Percentiles rank a stretch among this genome's conserved stretches.
Evolutionary conservation across 2,797 vertebrate species (phyloP).

Genomic region (Sarcophilus harrisii): DNA sequence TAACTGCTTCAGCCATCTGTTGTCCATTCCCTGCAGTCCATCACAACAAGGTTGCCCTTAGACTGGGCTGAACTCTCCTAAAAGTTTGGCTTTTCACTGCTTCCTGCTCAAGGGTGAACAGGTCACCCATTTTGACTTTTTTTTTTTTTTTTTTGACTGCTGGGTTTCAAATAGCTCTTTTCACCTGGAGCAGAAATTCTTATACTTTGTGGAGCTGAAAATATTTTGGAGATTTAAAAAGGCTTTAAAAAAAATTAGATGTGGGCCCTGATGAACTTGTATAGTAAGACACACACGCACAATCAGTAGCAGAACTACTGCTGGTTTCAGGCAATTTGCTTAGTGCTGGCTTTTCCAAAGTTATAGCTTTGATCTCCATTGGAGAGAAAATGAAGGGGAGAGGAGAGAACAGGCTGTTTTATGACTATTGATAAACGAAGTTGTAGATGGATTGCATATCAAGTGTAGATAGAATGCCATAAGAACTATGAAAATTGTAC

Average conservation of each 20-base stretch:
- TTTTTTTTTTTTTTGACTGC: conserved; percentile 43
- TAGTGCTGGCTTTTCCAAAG: not conserved
- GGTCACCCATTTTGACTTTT: conserved; percentile 32
- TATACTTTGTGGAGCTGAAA: conserved; percentile 49
- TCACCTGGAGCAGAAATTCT: conserved; percentile 46
- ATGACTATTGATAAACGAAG: conserved; percentile 39
- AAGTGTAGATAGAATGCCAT: conserved; percentile 54
- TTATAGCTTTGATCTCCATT: not conserved
- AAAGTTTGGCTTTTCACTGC: conserved; percentile 39
- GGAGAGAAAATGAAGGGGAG: not conserved
- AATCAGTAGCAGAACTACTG: not conserved
- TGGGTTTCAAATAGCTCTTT: conserved; percentile 53
- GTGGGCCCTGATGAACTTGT: not conserved
- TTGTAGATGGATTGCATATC: conserved; percentile 12
- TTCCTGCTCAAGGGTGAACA: conserved; percentile 58
- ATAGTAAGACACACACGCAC: not conserved
- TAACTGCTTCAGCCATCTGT: conserved; percentile 62
- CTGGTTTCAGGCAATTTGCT: not conserved
- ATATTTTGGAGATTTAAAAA: not conserved
- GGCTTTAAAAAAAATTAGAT: not conserved
- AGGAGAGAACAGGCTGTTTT: conserved; percentile 11
- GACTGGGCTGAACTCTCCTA: not conserved
- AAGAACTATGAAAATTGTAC: not conserved
- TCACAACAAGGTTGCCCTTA: conserved; percentile 48
- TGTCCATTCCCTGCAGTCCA: conserved; percentile 57